Base-by-base conservation (phyloP, 2,888 invertebrate species). In the Spilosoma lubricipeda region DNA sequence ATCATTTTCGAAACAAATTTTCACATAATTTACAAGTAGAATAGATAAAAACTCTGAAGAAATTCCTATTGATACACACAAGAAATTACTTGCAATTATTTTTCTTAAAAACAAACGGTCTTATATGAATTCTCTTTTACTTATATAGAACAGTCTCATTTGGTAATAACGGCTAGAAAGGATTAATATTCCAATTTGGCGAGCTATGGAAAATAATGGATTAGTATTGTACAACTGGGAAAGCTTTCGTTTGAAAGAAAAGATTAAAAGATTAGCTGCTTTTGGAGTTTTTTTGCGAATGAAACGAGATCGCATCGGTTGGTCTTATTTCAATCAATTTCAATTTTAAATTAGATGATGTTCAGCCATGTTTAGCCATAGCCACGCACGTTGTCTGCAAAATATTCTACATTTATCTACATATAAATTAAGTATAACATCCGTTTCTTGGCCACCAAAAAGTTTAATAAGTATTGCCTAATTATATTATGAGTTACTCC, bases 161-260 rank as follows among this genome's bases (percentile, higher is more conserved):
- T 20, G 39, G 42, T 27, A 65, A 74, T 27, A 70, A 72, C 71
- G 74, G 71, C 75, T 72, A 56, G 7, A 80, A 33, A 33, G 67
- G 65, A 73, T 77, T 77, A 73, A 82, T 77, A 82, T 82, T 79
- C 72, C 70, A 79, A 70, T 72, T 74, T 73, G 67, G 45, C 15
- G 33, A 56, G 71, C 39, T 59, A 63, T 68, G 1, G 70, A 71
- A 77, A 68, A 71, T 39, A 67, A 73, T 75, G 48, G 66, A 30
- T 69, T 70, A 15, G 18, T 59, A 56, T 67, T 72, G 68, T 74
- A 66, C 3, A 52, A 20, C 20, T 23, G 3, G 33, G 65, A 65
- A 27, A 33, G 42, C 9, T 9, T 15, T 45, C 59, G 13, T 30
- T 76, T 56, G n/a, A 42, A n/a, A 52, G 56, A 20, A 39, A 20